Evolutionary conservation across 2,888 invertebrate species (phyloP).

Genomic region (Notocelia uddmanniana): DNA sequence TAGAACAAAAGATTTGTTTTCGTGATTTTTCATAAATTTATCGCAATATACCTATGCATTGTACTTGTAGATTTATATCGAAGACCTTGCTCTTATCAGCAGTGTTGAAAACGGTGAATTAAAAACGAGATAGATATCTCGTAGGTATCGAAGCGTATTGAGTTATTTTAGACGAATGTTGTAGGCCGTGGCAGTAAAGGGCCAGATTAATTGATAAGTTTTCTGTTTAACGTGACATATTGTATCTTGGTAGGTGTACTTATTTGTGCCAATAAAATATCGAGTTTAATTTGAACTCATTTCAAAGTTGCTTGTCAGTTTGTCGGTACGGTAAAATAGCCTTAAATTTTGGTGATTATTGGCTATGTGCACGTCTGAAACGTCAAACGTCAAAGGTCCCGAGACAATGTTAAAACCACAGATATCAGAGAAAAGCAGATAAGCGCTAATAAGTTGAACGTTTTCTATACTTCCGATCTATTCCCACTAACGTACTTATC

Average conservation of each 20-base stretch:
- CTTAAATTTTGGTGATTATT: too few relatives aligned
- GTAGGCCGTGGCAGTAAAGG: slow-evolving; percentile 34
- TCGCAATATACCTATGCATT: slow-evolving; percentile 47
- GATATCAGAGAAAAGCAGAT: too few relatives aligned
- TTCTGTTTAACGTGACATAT: slow-evolving; percentile 16
- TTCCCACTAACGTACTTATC: too few relatives aligned
- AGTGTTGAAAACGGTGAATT: slow-evolving; percentile 42
- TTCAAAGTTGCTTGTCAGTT: slow-evolving; percentile 3
- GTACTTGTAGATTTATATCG: slow-evolving; percentile 46
- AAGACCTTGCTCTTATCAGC: slow-evolving; percentile 45
- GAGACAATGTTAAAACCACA: too few relatives aligned
- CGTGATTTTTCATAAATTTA: slow-evolving; percentile 48
- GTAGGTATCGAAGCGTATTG: slow-evolving; percentile 23
- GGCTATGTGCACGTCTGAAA: too few relatives aligned
- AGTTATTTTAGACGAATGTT: slow-evolving; percentile 38
- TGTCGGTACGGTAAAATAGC: background rate
- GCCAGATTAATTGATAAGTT: slow-evolving; percentile 37
- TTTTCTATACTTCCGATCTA: too few relatives aligned
- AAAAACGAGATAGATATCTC: slow-evolving; percentile 37
- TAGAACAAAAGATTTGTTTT: slow-evolving; percentile 49
- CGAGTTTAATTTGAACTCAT: background rate
- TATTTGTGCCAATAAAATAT: slow-evolving; percentile 8
- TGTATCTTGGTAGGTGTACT: slow-evolving; percentile 21
- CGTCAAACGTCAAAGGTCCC: too few relatives aligned
- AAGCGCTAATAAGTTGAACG: too few relatives aligned